These are phyloP conservation scores for Pedionomus torquatus DNA, from an alignment of 2,113 vertebrate genomes.

Conservation along the genomic window DNA sequence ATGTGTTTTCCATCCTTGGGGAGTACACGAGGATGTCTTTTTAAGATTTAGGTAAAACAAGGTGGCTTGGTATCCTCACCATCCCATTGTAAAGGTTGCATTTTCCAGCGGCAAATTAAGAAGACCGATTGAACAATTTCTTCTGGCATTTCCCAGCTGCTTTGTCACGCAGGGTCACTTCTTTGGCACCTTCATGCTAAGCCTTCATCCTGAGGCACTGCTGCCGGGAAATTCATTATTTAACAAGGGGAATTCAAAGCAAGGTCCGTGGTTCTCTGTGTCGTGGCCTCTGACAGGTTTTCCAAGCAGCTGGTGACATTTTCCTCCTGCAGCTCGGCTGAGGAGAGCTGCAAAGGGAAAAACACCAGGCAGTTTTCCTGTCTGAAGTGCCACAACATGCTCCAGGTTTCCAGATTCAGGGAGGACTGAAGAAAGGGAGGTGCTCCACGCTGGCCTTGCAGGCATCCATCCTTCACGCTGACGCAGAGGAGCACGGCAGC, in stretches of 20 bases:
- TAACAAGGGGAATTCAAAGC: background rate
- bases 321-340: background rate
- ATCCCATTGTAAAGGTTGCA: background rate
- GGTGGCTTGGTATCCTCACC: background rate
- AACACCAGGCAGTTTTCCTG: background rate
- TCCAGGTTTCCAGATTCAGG: background rate
- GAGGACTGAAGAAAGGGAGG: background rate
- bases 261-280: background rate
- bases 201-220: background rate
- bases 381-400: background rate
- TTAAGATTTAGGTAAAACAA: background rate
- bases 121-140: background rate
- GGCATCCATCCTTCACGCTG: background rate
- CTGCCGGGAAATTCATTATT: background rate
- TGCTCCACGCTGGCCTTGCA: background rate
- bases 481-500: fast-evolving
- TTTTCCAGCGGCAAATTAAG: background rate
- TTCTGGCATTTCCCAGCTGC: constrained; percentile 18
- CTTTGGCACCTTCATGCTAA: background rate
- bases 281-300: background rate
- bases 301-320: constrained; percentile 24
- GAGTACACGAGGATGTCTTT: background rate
- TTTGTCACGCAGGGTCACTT: background rate
- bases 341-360: background rate
- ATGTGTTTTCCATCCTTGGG: background rate